Percentiles rank a stretch among this genome's conserved stretches.
These are phyloP conservation scores for Erinaceus europaeus DNA, from an alignment of 2,113 vertebrate genomes.

Conservation along the genomic window DNA sequence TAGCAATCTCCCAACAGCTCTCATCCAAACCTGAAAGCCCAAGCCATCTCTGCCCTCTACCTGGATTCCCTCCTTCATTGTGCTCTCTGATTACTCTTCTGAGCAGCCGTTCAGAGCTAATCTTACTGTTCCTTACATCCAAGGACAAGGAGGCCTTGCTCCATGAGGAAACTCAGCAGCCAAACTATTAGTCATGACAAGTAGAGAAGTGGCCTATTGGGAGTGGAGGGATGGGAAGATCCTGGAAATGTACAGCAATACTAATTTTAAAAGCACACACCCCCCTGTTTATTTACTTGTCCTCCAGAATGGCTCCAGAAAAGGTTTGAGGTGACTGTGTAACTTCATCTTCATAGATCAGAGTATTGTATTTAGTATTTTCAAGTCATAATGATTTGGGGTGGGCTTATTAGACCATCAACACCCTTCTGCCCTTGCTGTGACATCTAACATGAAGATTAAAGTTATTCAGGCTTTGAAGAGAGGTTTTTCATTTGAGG, in stretches of 20 bases:
- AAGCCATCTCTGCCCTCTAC: background rate
- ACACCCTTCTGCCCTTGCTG: slow-evolving; percentile 51
- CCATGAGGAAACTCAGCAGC: background rate
- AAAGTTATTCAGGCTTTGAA: slow-evolving; percentile 44
- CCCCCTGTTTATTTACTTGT: background rate
- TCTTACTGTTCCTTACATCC: background rate
- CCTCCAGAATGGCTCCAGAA: background rate
- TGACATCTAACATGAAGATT: slow-evolving; percentile 49
- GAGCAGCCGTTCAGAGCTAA: background rate
- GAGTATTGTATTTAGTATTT: slow-evolving; percentile 8
- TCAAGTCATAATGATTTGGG: background rate
- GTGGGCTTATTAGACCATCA: background rate
- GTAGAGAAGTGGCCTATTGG: background rate
- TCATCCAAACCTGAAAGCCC: background rate
- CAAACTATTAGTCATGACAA: background rate
- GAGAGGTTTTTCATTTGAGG: slow-evolving; percentile 39
- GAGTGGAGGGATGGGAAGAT: background rate
- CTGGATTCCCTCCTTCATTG: background rate
- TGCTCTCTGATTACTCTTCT: slow-evolving; percentile 3
- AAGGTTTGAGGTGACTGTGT: background rate
- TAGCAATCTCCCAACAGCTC: background rate
- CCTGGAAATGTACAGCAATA: fast-evolving
- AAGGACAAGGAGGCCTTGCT: background rate
- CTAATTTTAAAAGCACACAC: background rate
- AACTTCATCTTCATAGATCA: background rate